Percentiles rank a stretch among this genome's conserved stretches.
These are phyloP conservation scores for Acleris emargana DNA, from an alignment of 2,888 invertebrate species.

Conservation along the genomic window DNA sequence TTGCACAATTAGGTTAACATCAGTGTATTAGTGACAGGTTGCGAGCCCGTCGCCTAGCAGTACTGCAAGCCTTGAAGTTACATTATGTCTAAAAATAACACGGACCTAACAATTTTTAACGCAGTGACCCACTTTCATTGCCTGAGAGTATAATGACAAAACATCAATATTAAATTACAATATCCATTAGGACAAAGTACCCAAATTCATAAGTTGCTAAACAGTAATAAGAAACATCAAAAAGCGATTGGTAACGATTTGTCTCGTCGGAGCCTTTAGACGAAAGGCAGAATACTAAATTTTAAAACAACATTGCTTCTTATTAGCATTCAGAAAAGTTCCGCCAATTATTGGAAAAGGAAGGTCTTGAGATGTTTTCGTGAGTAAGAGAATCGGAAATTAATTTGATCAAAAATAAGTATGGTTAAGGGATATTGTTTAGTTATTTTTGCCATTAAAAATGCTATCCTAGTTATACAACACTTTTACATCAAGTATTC, in stretches of 20 bases:
- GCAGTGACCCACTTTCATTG: too few species aligned
- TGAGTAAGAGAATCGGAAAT: not conserved
- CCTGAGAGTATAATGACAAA: not conserved
- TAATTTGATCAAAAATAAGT: too few species aligned
- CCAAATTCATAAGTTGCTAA: conserved; percentile 3
- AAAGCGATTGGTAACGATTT: conserved; percentile 14
- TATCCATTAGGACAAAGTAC: not conserved
- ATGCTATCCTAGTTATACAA: too few species aligned
- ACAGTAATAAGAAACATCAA: conserved; percentile 5
- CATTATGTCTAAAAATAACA: too few species aligned
- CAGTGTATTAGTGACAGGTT: too few species aligned
- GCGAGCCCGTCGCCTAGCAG: too few species aligned
- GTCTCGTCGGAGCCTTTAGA: not conserved
- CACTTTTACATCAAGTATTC: too few species aligned
- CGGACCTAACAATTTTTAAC: too few species aligned
- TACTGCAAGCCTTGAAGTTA: too few species aligned
- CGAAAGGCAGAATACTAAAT: conserved; percentile 5
- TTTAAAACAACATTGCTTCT: conserved; percentile 7
- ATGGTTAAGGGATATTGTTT: too few species aligned
- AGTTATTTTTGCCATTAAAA: too few species aligned
- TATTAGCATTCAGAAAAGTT: conserved; percentile 2
- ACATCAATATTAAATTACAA: conserved; percentile 5
- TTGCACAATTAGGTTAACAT: too few species aligned
- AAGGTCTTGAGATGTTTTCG: not conserved
- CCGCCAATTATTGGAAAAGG: not conserved